Percentiles rank a stretch among this genome's conserved stretches.
phyloP scores from a whole-genome alignment of 2,888 invertebrate species.

The Drosophila engyochracea region DNA sequence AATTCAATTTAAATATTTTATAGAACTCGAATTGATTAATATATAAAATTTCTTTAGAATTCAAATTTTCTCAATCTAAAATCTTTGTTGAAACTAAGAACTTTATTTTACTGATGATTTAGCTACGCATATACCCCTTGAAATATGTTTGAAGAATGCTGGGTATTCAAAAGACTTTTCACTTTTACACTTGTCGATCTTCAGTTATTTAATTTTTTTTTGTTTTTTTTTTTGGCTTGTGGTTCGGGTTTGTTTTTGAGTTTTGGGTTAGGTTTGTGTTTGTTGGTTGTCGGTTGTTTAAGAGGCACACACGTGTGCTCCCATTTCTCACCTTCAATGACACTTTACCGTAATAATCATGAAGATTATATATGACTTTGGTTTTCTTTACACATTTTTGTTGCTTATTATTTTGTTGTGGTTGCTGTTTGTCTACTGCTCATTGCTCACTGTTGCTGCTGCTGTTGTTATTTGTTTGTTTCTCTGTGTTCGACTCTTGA shows the following conservation, averaged over 20 bases:
- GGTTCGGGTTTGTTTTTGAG: slow-evolving; percentile 24
- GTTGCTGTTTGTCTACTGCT: slow-evolving; percentile 24
- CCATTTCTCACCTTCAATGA: slow-evolving; percentile 79
- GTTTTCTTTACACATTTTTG: slow-evolving; percentile 39
- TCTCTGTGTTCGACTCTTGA: slow-evolving; percentile 51
- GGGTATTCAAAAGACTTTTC: slow-evolving; percentile 49
- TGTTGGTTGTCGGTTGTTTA: slow-evolving; percentile 2
- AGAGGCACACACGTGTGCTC: slow-evolving; percentile 67
- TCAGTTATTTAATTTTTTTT: slow-evolving; percentile 2
- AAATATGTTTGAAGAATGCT: not conserved
- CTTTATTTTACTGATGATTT: no score
- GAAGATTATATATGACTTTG: slow-evolving; percentile 57
- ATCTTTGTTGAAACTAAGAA: not conserved
- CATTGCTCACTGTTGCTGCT: not conserved
- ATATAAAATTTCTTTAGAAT: no score
- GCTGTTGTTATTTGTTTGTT: slow-evolving; percentile 16
- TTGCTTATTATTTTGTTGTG: slow-evolving; percentile 42
- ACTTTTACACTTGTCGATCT: slow-evolving; percentile 48
- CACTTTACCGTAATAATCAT: slow-evolving; percentile 69
- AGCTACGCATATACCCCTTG: not conserved
- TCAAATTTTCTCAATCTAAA: no score
- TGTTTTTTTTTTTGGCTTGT: slow-evolving; percentile 7
- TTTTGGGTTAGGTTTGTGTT: slow-evolving; percentile 9
- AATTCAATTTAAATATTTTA: not conserved
- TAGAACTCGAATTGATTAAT: not conserved